Evolutionary conservation across 2,797 vertebrate genomes (phyloP), one percentile per base, ranked within the genome.

Genomic region (Tragelaphus oryx): DNA sequence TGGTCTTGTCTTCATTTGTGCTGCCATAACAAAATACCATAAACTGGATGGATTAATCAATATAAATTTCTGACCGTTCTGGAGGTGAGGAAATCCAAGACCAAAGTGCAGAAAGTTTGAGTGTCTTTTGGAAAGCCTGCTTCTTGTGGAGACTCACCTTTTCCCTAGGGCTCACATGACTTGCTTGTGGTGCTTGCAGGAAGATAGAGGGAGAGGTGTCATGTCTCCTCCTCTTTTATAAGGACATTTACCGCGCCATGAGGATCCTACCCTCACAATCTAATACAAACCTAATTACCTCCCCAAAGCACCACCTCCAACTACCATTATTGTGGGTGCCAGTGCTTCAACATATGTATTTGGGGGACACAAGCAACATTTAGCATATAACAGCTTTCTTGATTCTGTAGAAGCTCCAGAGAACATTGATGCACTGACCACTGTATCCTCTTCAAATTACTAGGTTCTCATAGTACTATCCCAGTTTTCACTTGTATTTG

Each of bases 111-210:
- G 16, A 14, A 14, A 37, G 28, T 60, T 41, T 55, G 28, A 3
- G 8, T 65, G 8, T 41, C 46, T 22, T 37, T 7, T 24, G 8
- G 5, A 62, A 28, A 20, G 2, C 10, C 3, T 0, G 1, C 30
- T 48, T 57, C 48, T 22, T 65, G 18, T 6, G 50, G 30, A 50
- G 11, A 50, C 30, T 4, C 17, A 5, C 14, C 2, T 37, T 65
- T 11, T 60, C 18, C 13, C 33, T 55, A 18, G 46, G 50, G 60
- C 60, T 90, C 60, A 0, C 14, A 2, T 9, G 60, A 50, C 60
- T 30, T 68, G 28, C 41, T 41, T 24, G 55, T 28, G 60, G 50
- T 57, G 37, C 28, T 71, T 26, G 30, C 5, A 74, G 41, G 41
- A 12, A 33, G 30, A 44, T 4, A 91, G 18, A 62, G 7, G 52